Base-by-base conservation (phyloP, 2,113 vertebrate species). In the Dromaius novaehollandiae region DNA sequence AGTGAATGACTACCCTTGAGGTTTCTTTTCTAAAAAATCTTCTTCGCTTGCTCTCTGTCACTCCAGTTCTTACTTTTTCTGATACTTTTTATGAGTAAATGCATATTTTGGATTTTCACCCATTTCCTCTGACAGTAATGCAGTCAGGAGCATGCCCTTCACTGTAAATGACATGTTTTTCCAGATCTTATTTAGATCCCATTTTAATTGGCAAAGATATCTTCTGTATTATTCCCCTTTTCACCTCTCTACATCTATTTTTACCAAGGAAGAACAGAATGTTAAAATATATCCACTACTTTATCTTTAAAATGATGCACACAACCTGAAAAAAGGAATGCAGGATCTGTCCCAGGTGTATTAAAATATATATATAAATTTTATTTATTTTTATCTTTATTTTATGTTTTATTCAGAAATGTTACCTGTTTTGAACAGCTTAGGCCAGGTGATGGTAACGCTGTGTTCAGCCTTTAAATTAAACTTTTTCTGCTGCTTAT, bases 301-400 rank as follows among this genome's bases (percentile, higher is more conserved):
- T 84, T 11, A 42, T 64, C 46, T 40, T 85, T 46, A 36, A 82
- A 76, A 61, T 26, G 55, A 81, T 24, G 1, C 5, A 61, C 53
- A 32, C 2, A 74, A 19, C 18, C 9, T 50, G 11, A 5, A 13
- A 10, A 60, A 64, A 3, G 0, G 9, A 44, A 1, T 9, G 7
- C 3, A 63, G 30, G 6, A 48, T 64, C 46, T 58, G 7, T 9
- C 16, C 9, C 50, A 73, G 14, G 2, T 44, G 17, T 42, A 50
- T 26, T 18, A n/a, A 50, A 75, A 69, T n/a, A 68, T 15, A 25
- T 5, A 11, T 42, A 74, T 53, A 50, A 5, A 6, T 1, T 50
- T 26, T 9, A 21, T 53, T 51, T 25, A 38, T 55, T 14, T 55
- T 56, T n/a, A 3, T 7, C 76, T 56, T 86, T 63, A 42, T 77